Base-by-base conservation (phyloP, 2,888 invertebrate genomes). In the Troilus luridus region DNA sequence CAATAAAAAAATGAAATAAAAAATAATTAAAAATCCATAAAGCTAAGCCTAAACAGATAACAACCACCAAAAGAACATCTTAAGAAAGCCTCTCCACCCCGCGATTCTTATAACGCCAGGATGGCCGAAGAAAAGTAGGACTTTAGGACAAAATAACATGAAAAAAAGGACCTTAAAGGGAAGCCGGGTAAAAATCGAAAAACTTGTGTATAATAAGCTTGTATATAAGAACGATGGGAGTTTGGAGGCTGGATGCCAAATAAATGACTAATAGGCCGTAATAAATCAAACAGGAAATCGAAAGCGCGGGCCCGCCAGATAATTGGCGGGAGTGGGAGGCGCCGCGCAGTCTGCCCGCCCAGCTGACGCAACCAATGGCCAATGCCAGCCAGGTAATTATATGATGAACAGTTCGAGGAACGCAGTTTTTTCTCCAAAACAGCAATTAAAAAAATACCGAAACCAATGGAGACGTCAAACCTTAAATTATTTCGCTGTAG, bases 241-340 rank as follows among this genome's bases (percentile, higher is more conserved):
- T 77, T 41, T 56, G 56, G 56, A 58, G 56, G 56, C 21, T 54
- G 85, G 56, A 85, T 85, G 85, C 85, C 56, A 56, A 85, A 85
- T 85, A 85, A 85, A 85, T 85, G 85, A 85, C 85, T 85, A 85
- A 85, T 85, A 58, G 56, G 21, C 12, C 1, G 56, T 19, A 85
- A 85, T 85, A 85, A 85, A 85, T 85, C 85, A 85, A 85, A 85
- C 21, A 85, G 85, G 85, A 85, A 85, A 85, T n/a, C n/a, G 85
- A 85, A 85, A 85, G 85, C 85, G 56, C n/a, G 85, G 85, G 58
- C 21, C 56, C 85, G 54, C 56, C 19, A 21, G 0, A 56, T 85
- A 85, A 85, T 85, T 58, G 85, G 85, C 85, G 85, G 85, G 85
- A 85, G 85, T 85, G 56, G 56, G 85, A 85, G 85, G 85, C 85